Percentiles rank a stretch among this genome's conserved stretches.
phyloP scores from a whole-genome alignment of 2,888 invertebrate species.

The Allacma fusca region DNA sequence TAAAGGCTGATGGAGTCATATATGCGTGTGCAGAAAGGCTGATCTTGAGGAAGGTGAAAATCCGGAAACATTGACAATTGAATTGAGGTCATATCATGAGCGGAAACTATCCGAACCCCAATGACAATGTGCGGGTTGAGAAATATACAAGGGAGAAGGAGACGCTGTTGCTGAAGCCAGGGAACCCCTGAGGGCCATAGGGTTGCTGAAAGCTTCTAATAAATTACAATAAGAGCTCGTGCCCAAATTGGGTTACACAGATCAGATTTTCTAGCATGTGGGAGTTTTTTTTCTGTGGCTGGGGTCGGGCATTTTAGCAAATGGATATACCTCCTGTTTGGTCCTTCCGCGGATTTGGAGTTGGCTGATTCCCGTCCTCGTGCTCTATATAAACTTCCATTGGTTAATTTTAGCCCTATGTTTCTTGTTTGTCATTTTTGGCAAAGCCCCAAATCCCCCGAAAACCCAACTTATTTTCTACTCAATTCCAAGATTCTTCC shows the following conservation, averaged over 20 bases:
- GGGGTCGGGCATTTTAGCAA: slow-evolving; percentile 21
- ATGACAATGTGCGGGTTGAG: background rate
- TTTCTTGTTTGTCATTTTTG: slow-evolving; percentile 19
- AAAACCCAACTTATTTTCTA: background rate
- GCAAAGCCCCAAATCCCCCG: slow-evolving; percentile 33
- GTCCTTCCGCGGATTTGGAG: background rate
- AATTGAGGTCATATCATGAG: background rate
- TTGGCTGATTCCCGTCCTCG: slow-evolving; percentile 21
- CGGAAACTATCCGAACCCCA: background rate
- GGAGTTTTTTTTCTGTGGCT: slow-evolving; percentile 40
- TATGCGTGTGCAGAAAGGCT: too few relatives aligned
- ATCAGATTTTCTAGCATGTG: slow-evolving; percentile 51
- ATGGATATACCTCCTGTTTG: background rate
- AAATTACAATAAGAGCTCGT: slow-evolving; percentile 49
- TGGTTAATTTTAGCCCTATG: slow-evolving; percentile 36
- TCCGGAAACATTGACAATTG: background rate
- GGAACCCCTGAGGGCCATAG: background rate
- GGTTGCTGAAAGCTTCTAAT: slow-evolving; percentile 40
- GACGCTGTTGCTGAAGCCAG: too few relatives aligned
- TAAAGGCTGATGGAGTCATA: background rate
- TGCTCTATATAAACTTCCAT: slow-evolving; percentile 36
- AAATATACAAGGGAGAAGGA: background rate
- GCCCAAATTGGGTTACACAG: slow-evolving; percentile 56
- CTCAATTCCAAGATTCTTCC: slow-evolving; percentile 26
- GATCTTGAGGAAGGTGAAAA: background rate